Evolutionary conservation across 1,140 invertebrate species (phyloP), one percentile per base, ranked within the genome.

Genomic region (Matsumurasca onukii): DNA sequence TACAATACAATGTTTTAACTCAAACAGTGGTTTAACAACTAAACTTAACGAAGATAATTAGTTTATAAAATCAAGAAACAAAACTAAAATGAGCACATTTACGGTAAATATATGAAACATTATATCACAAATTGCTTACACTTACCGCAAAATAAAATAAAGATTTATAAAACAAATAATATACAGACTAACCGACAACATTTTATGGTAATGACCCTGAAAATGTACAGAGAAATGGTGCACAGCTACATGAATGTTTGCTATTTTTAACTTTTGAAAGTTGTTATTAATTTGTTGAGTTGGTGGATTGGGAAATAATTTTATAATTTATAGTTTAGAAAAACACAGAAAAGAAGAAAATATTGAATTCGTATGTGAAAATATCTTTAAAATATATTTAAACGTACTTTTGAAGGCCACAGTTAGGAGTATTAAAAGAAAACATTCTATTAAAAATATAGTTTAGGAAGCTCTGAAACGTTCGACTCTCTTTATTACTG

Each of bases 171-270:
- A 59, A 59, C 15, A 25, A 25, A 59, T 9, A 59, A 59, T 59
- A 27, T 59, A 59, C 55, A 59, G 55, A 59, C 55, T 59, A 59
- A 59, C 55, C 55, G 30, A 59, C 55, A 59, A 59, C 15, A 59
- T n/a, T n/a, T n/a, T n/a, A n/a, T 59, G 55, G 55, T 59, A 59
- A 59, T 27, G 55, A 27, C 22, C 55, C 25, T 59, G 25, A 27
- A 59, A 12, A 27, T 12, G 55, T 59, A 59, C 55, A 59, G 24
- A 24, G 24, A 5, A 22, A 59, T 27, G 22, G 25, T 27, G 55
- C 22, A 15, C 49, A 12, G 22, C 49, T 3, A 52, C 12, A 22
- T 5, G 49, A 52, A 12, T 12, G 17, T 9, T 45, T 45, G 17
- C 34, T 12, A 17, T 12, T 12, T 20, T 52, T 15, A 52, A 15